Percentiles rank a stretch among this genome's conserved stretches.
phyloP scores from a whole-genome alignment of 2,113 vertebrate genomes.

The Mixornis gularis region DNA sequence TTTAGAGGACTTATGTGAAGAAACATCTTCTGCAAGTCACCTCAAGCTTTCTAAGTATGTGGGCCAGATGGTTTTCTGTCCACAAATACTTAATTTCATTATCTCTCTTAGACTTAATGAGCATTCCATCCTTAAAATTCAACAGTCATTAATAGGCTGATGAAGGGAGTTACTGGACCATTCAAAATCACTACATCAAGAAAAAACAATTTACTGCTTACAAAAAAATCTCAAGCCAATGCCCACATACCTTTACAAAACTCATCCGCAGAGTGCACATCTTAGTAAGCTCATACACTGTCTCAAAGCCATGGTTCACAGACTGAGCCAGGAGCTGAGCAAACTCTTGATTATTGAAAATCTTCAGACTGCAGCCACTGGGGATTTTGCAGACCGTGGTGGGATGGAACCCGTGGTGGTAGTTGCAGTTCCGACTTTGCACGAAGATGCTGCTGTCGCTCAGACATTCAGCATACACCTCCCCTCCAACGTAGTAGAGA shows the following conservation, averaged over 20 bases:
- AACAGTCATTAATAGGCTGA: neutral
- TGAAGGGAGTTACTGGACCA: neutral
- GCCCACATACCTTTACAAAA: slow-evolving; percentile 88
- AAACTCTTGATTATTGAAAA: slow-evolving; percentile 99
- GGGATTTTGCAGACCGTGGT: slow-evolving; percentile 98
- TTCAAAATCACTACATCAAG: neutral
- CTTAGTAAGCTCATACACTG: slow-evolving; percentile 97
- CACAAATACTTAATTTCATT: neutral
- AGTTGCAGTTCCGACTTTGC: slow-evolving; percentile 98
- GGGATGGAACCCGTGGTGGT: slow-evolving; percentile 96
- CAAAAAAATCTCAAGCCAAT: neutral
- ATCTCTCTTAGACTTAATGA: neutral
- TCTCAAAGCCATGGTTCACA: slow-evolving; percentile 97
- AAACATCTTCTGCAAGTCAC: neutral
- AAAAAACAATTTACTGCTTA: neutral
- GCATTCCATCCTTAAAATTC: neutral
- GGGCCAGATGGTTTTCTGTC: neutral
- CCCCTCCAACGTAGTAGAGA: slow-evolving; percentile 95
- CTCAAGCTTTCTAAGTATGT: neutral
- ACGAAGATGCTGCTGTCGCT: slow-evolving; percentile 99
- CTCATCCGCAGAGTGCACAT: slow-evolving; percentile 99
- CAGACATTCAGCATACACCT: slow-evolving; percentile 96
- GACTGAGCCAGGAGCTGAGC: slow-evolving; percentile 95
- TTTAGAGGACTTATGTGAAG: neutral
- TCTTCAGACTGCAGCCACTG: slow-evolving; percentile 95